Evolutionary conservation across 1,140 invertebrate species (phyloP).

Genomic region (Pissodes strobi): DNA sequence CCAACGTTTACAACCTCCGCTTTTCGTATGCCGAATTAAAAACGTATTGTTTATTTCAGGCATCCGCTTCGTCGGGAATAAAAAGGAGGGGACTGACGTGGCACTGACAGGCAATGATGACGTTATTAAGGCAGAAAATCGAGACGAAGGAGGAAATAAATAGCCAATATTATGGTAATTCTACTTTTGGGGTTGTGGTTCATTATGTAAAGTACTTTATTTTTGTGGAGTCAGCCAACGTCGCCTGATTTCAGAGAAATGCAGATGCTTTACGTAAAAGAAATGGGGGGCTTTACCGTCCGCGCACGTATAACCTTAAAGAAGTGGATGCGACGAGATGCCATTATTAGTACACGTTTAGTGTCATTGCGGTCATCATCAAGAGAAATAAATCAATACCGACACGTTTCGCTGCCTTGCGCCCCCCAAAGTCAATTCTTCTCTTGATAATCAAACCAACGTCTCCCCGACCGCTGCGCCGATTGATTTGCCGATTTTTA

Average conservation of each 20-base stretch:
- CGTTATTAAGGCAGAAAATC: constrained; percentile 21
- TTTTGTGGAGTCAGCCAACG: neutral
- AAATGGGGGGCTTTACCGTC: too few species aligned
- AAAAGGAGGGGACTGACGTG: constrained; percentile 11
- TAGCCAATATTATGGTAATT: constrained; percentile 29
- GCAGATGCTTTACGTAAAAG: too few species aligned
- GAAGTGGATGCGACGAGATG: too few species aligned
- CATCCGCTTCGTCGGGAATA: too few species aligned
- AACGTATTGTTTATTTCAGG: too few species aligned
- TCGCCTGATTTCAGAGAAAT: neutral
- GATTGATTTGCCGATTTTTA: constrained; percentile 15
- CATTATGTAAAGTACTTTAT: constrained; percentile 25
- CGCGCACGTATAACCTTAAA: too few species aligned
- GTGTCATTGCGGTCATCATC: too few species aligned
- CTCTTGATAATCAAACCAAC: constrained; percentile 11
- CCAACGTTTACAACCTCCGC: too few species aligned
- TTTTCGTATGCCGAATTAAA: too few species aligned
- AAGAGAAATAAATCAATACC: neutral
- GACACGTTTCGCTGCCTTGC: neutral
- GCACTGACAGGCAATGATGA: constrained; percentile 19
- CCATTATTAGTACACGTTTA: too few species aligned
- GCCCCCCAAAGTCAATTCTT: constrained; percentile 11
- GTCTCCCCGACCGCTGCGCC: constrained; percentile 10
- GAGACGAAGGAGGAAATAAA: constrained; percentile 16
- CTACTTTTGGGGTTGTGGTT: constrained; percentile 19